Base-by-base conservation (phyloP, 2,888 invertebrate genomes). In the Exephanes ischioxanthus region DNA sequence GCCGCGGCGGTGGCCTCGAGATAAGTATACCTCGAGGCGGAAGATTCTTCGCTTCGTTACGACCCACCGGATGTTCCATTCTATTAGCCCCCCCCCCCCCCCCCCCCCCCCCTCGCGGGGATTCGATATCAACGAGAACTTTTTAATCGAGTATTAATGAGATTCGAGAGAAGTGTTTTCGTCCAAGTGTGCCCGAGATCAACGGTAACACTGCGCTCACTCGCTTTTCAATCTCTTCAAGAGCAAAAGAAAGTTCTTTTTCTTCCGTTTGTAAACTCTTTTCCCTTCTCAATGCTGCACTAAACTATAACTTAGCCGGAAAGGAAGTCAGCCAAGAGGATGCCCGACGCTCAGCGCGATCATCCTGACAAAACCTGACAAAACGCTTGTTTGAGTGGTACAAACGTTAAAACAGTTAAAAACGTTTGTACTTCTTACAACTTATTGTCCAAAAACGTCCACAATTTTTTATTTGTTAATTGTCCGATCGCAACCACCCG, bases 121-220 rank as follows among this genome's bases (percentile, higher is more conserved):
- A 75, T 82, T 82, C 75, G 78, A 85, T 85, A 73, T 73, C 53
- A 55, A 72, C 51, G 67, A 73, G 63, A 81, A 85, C 78, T 78
- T 85, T 82, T 82, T 85, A 85, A 85, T 85, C 70, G 85, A 81
- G 63, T 78, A 85, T 85, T 71, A 85, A 85, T 78, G 78, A 82
- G 72, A 82, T 78, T 78, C 63, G 63, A 70, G 48, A 66, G 45
- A 85, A 85, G 73, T 77, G 68, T 78, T 77, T 73, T 73, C 33
- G 53, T 61, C 30, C 33, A 11, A 51, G 19, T 45, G 48, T 48
- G 33, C 48, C 51, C 53, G 70, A 6, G 22, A 19, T 76, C 48
- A 66, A 58, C 30, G n/a, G 71, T 41, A 48, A 41, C 19, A 63
- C 16, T 48, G 22, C 41, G 0, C 45, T 55, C n/a, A 26, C 53